phyloP scores from a whole-genome alignment of 2,888 invertebrate species.

The Trichacis sp. region DNA sequence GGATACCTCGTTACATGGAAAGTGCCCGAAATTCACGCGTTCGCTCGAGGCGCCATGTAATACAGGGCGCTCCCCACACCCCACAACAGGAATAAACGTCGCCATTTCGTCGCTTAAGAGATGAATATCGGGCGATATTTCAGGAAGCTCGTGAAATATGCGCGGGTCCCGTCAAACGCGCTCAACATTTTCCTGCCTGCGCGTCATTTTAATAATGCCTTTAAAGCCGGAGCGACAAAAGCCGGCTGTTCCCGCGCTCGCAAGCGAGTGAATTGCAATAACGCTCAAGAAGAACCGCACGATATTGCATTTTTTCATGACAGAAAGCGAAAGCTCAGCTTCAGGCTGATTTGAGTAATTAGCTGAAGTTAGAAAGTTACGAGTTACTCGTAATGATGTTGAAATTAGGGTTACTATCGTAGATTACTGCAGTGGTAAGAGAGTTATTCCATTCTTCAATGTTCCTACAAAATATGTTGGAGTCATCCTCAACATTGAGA shows the following conservation, averaged over 20 bases:
- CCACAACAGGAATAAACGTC: background rate
- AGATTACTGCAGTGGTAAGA: too few relatives aligned
- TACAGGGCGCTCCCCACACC: background rate
- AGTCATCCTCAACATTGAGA: too few relatives aligned
- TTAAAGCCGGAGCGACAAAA: background rate
- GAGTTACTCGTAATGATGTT: too few relatives aligned
- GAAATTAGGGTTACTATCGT: too few relatives aligned
- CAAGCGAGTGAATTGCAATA: background rate
- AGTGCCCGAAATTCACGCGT: too few relatives aligned
- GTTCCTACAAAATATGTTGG: too few relatives aligned
- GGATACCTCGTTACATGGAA: too few relatives aligned
- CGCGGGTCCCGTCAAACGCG: constrained; percentile 1
- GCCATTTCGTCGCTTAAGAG: background rate
- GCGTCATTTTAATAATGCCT: constrained; percentile 1
- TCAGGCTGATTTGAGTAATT: too few relatives aligned
- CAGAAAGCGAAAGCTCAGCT: background rate
- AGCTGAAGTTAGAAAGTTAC: too few relatives aligned
- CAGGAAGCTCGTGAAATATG: constrained; percentile 1
- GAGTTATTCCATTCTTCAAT: too few relatives aligned
- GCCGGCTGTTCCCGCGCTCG: constrained; percentile 1
- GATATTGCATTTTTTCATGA: background rate
- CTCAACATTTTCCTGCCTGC: constrained; percentile 3
- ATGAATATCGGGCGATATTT: constrained; percentile 2
- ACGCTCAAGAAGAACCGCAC: background rate
- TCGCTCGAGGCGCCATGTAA: background rate